Conservation (phyloP, 1,140 invertebrate species). For the Eumeta japonica region DNA sequence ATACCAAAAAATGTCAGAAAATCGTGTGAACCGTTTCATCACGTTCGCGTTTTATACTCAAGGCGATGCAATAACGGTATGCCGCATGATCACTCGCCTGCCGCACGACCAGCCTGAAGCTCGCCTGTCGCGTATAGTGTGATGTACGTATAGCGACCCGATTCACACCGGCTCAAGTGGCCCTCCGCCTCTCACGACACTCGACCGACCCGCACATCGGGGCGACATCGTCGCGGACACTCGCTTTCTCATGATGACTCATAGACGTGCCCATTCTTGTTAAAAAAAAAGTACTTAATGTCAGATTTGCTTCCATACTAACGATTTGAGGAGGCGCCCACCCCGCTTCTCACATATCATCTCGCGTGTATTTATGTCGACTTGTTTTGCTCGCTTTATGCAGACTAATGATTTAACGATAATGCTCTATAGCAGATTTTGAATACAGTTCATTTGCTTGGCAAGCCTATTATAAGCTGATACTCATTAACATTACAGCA, state of each 20-base stretch:
- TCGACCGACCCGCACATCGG: too few species aligned
- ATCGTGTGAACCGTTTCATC: too few species aligned
- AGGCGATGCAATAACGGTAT: too few species aligned
- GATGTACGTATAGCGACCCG: constrained; percentile 32
- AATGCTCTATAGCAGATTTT: too few species aligned
- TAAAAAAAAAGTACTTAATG: too few species aligned
- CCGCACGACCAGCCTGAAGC: constrained; percentile 15
- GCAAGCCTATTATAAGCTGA: constrained; percentile 2
- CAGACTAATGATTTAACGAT: too few species aligned
- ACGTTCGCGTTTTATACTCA: too few species aligned
- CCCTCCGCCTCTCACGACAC: constrained; percentile 15
- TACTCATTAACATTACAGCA: too few species aligned
- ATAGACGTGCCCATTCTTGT: too few species aligned
- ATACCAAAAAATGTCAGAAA: too few species aligned
- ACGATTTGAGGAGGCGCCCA: constrained; percentile 34
- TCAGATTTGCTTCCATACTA: constrained; percentile 47
- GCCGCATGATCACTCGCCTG: constrained; percentile 7
- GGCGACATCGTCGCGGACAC: too few species aligned
- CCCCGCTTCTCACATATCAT: constrained; percentile 54
- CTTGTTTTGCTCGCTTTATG: constrained; percentile 52
- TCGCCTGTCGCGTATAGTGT: not conserved
- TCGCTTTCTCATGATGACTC: too few species aligned
- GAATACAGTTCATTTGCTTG: constrained; percentile 17
- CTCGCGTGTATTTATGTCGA: constrained; percentile 37
- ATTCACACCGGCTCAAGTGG: constrained; percentile 50